Conservation (phyloP, 2,113 vertebrate species). For the Pituophis catenifer region DNA sequence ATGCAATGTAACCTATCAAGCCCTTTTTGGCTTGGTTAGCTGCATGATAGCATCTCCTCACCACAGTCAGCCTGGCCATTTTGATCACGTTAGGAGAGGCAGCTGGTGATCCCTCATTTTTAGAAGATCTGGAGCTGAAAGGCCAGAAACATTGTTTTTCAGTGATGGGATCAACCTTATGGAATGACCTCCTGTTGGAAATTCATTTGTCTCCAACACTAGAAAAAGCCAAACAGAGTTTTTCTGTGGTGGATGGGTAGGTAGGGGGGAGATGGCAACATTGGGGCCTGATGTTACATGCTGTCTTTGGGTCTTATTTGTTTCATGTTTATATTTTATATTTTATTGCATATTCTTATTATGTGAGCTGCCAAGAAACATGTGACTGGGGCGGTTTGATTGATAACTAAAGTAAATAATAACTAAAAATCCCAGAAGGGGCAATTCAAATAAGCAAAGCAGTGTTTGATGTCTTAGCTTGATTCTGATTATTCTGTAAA, state of each 20-base stretch:
- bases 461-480: not conserved
- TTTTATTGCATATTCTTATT: not conserved
- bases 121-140: not conserved
- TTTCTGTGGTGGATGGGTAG: not conserved
- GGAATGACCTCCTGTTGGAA: not conserved
- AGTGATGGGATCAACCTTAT: not conserved
- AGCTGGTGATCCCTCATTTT: not conserved
- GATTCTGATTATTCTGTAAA: not conserved
- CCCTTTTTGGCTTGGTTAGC: not conserved
- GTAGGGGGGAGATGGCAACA: not conserved
- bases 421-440: not conserved
- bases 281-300: not conserved
- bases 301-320: not conserved
- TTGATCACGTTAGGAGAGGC: not conserved
- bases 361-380: not conserved
- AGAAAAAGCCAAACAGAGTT: not conserved
- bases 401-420: not conserved
- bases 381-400: not conserved
- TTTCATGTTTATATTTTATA: not conserved
- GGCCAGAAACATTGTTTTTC: not conserved
- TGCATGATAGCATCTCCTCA: not conserved
- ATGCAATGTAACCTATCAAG: no score
- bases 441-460: not conserved
- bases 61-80: not conserved
- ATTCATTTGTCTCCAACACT: not conserved